phyloP scores from a whole-genome alignment of 2,113 vertebrate genomes.

The Pandion haliaetus region DNA sequence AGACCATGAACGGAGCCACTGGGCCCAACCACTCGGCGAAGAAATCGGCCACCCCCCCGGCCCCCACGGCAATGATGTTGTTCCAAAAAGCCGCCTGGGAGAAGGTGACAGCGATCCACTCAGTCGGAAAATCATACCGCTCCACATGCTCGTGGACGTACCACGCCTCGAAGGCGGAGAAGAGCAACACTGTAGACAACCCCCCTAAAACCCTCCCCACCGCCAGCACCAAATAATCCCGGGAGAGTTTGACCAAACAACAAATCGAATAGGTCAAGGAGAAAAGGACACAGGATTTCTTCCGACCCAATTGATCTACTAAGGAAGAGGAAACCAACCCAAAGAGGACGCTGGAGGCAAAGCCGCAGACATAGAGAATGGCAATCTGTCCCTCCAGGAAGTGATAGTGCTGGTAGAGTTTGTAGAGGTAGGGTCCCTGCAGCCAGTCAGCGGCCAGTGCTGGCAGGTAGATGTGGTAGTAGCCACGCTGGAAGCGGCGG shows the following conservation, averaged over 20 bases:
- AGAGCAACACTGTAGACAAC: constrained; percentile 86
- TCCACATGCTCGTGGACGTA: constrained; percentile 86
- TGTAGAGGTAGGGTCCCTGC: constrained; percentile 93
- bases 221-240: constrained; percentile 88
- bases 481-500: constrained; percentile 82
- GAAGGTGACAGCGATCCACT: constrained; percentile 91
- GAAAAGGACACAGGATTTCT: constrained; percentile 87
- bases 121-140: constrained; percentile 85
- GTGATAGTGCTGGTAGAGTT: constrained; percentile 91
- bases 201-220: constrained; percentile 86
- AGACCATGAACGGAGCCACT: constrained; percentile 87
- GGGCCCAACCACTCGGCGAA: constrained; percentile 89
- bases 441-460: constrained; percentile 92
- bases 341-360: constrained; percentile 86
- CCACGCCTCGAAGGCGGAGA: constrained; percentile 89
- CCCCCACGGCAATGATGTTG: constrained; percentile 82
- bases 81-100: constrained; percentile 86
- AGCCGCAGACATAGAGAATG: constrained; percentile 90
- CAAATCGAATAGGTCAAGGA: constrained; percentile 85
- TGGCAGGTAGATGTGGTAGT: constrained; percentile 85
- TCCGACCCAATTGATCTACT: constrained; percentile 81
- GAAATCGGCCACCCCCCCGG: constrained; percentile 85
- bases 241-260: constrained; percentile 89
- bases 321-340: constrained; percentile 84
- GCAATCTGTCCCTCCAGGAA: constrained; percentile 94